Percentiles rank a stretch among this genome's conserved stretches.
Evolutionary conservation across 2,113 vertebrate species (phyloP).

Genomic region (Erinaceus europaeus): DNA sequence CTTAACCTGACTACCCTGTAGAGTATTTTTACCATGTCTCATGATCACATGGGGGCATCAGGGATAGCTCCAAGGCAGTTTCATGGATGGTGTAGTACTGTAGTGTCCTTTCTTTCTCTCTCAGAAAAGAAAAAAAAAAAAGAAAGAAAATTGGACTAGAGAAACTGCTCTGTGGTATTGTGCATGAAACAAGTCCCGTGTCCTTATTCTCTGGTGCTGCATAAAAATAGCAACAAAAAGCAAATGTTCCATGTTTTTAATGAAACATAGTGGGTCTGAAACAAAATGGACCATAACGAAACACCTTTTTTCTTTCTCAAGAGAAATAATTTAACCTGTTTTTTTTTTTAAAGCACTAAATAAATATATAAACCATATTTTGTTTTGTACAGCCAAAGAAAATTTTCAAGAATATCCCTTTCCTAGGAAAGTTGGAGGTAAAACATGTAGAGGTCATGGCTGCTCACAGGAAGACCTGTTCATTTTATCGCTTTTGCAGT

Average conservation of each 20-base stretch:
- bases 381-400: slow-evolving; percentile 68
- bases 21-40: too few species aligned
- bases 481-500: slow-evolving; percentile 66
- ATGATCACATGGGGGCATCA: too few species aligned
- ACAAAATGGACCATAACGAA: not conserved
- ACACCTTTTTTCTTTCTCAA: not conserved
- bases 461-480: slow-evolving; percentile 55
- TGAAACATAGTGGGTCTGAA: not conserved
- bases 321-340: not conserved
- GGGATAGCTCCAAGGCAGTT: too few species aligned
- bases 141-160: too few species aligned
- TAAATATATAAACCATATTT: slow-evolving; percentile 48
- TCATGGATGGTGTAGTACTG: too few species aligned
- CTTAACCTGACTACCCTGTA: too few species aligned
- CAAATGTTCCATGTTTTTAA: not conserved
- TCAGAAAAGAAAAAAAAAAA: too few species aligned
- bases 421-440: slow-evolving; percentile 77
- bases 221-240: too few species aligned
- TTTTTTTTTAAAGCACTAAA: not conserved
- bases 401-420: slow-evolving; percentile 59
- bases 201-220: too few species aligned
- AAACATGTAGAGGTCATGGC: slow-evolving; percentile 69
- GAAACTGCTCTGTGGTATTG: too few species aligned
- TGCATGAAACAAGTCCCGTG: too few species aligned
- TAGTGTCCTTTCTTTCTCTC: too few species aligned